Base-by-base conservation (phyloP, 2,797 vertebrate species). In the Gallinago solitaria region DNA sequence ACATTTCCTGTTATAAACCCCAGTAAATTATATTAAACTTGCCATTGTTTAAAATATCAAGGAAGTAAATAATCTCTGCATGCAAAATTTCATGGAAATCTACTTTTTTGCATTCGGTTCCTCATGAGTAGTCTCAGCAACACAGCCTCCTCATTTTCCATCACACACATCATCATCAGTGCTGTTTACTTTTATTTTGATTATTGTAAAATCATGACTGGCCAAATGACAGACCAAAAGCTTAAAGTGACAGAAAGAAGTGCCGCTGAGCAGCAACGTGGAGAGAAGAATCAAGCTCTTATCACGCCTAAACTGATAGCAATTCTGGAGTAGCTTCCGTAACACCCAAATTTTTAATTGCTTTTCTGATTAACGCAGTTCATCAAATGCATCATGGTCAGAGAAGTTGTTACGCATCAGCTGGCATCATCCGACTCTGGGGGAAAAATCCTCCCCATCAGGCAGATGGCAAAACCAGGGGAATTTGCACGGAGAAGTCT, bases 291-390 rank as follows among this genome's bases (percentile, higher is more conserved):
- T 15, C 33, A 64, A 60, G 37, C 11, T 16, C 32, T 2, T 12
- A 60, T 6, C 20, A 63, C 0, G 1, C 8, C 30, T 48, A 56
- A 67, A 16, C 17, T 39, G 41, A 64, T 0, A 50, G 28, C 51
- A 80, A 9, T 50, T 59, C 48, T 70, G 74, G 45, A 74, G 18
- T 4, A 73, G 32, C n/a, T 68, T 54, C 67, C 50, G 4, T 15
- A 75, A 64, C 51, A 41, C 5, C 5, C 24, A 68, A 9, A 70
- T 41, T 87, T 82, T 53, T 23, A 53, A 60, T 28, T 2, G 3
- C 15, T 73, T 69, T 63, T 73, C 32, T 65, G 48, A 69, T 23
- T 59, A 65, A 33, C 35, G 9, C 64, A 30, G 45, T 54, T 91
- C 17, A 57, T 20, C 60, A 43, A 91, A 10, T 0, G 8, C 48